phyloP scores from a whole-genome alignment of 2,113 vertebrate species.

The Strix uralensis region DNA sequence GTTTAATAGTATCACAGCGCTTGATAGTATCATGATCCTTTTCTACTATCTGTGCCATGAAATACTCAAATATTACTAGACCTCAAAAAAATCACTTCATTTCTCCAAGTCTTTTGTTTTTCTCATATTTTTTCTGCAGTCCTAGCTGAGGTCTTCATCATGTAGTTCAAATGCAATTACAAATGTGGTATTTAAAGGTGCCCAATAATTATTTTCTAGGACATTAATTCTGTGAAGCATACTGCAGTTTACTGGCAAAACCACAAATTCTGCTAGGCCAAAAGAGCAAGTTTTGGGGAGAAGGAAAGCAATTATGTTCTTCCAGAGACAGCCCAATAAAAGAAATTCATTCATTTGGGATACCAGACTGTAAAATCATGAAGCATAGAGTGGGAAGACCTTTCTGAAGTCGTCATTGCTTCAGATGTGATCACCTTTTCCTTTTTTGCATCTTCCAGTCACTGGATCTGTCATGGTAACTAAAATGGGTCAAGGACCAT shows the following conservation, averaged over 20 bases:
- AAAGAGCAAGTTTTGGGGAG: neutral
- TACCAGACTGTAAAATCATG: neutral
- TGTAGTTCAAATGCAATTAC: neutral
- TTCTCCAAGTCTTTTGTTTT: neutral
- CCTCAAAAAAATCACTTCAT: neutral
- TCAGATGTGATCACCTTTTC: neutral
- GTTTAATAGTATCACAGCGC: neutral
- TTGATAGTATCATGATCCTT: neutral
- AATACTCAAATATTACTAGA: neutral
- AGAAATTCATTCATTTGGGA: neutral
- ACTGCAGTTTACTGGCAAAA: neutral
- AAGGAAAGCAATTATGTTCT: neutral
- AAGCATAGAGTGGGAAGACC: neutral
- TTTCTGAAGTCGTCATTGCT: neutral
- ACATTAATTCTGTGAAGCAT: neutral
- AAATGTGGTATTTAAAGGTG: neutral
- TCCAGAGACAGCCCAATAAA: neutral
- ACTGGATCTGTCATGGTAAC: neutral
- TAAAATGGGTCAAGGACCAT: neutral
- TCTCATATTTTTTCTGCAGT: neutral
- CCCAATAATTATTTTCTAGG: neutral
- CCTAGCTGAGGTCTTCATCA: neutral
- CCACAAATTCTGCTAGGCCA: neutral
- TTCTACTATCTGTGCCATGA: neutral
- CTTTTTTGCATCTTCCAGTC: neutral